Evolutionary conservation across 2,888 invertebrate species (phyloP), one percentile per base, ranked within the genome.

Genomic region (Drosophila kambysellisi): DNA sequence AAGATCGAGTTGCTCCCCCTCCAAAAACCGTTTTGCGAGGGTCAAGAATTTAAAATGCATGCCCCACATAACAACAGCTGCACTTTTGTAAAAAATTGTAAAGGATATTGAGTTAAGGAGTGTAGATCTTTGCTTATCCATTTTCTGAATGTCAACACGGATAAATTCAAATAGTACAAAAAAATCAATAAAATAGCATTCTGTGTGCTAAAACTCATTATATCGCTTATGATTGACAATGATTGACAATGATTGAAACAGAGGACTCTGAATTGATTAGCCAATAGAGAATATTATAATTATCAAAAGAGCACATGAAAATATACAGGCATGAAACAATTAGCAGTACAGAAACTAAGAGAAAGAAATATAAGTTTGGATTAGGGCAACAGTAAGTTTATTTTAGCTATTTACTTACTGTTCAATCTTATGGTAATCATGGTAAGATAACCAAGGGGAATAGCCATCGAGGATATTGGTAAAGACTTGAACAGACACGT

Each of bases 41-140:
- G 41, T 48, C 29, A 46, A 58, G 41, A 64, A 75, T 70, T 64
- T 39, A 33, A 74, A 74, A 43, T 75, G 33, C 60, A 58, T 64
- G 64, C 54, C 54, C 62, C 25, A 15, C 25, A 25, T 8, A 46
- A 0, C 29, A 29, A 30, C 25, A 15, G 4, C 46, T 15, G 25
- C 15, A 15, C 25, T 25, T 15, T 2, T 9, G 25, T 15, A 25
- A 25, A 15, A 25, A 25, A 25, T 15, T 15, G 7, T 8, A 25
- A 17, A 15, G 20, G 6, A 3, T 20, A 20, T 43, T 43, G 20
- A 20, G 6, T 6, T 5, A 20, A 20, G 3, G 6, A 20, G 12
- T 12, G 20, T 43, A 20, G 11, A 20, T 43, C 20, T 6, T 20
- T 12, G 6, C 20, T 12, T 43, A 43, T 20, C 6, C 20, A 43